These are phyloP conservation scores for Erebia ligea DNA, from an alignment of 2,888 invertebrate genomes.

Conservation along the genomic window DNA sequence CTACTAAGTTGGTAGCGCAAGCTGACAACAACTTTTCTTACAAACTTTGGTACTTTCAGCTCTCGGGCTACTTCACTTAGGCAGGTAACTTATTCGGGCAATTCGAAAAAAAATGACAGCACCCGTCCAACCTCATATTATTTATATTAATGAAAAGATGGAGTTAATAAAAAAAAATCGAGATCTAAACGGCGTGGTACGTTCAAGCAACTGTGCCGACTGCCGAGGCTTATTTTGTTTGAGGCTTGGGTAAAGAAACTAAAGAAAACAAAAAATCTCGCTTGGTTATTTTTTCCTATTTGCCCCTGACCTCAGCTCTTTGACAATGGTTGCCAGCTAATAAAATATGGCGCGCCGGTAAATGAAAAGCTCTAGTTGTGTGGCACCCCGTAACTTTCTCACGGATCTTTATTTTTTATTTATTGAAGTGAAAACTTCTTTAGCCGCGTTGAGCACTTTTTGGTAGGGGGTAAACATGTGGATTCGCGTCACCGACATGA, in stretches of 20 bases:
- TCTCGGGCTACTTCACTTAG: conserved; percentile 44
- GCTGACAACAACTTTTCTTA: neutral
- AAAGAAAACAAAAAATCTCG: conserved; percentile 78
- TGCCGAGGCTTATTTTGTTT: conserved; percentile 76
- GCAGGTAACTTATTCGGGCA: conserved; percentile 56
- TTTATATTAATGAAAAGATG: conserved; percentile 82
- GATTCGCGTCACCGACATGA: no score
- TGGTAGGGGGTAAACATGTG: no score
- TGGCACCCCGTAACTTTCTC: conserved; percentile 18
- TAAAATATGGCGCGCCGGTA: conserved; percentile 80
- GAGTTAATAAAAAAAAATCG: conserved; percentile 60
- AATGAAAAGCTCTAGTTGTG: conserved; percentile 51
- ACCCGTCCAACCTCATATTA: conserved; percentile 68
- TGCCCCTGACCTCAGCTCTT: conserved; percentile 79
- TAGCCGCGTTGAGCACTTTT: no score
- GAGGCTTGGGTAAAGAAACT: conserved; percentile 60
- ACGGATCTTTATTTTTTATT: neutral
- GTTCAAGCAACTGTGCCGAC: conserved; percentile 72
- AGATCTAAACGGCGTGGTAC: conserved; percentile 78
- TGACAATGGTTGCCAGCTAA: conserved; percentile 82
- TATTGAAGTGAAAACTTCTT: no score
- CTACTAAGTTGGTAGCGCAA: neutral
- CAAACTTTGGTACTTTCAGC: neutral
- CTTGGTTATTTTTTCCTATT: conserved; percentile 76
- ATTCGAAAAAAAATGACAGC: conserved; percentile 70